Base-by-base conservation (phyloP, 1,140 invertebrate genomes). In the Trichonephila clavipes region DNA sequence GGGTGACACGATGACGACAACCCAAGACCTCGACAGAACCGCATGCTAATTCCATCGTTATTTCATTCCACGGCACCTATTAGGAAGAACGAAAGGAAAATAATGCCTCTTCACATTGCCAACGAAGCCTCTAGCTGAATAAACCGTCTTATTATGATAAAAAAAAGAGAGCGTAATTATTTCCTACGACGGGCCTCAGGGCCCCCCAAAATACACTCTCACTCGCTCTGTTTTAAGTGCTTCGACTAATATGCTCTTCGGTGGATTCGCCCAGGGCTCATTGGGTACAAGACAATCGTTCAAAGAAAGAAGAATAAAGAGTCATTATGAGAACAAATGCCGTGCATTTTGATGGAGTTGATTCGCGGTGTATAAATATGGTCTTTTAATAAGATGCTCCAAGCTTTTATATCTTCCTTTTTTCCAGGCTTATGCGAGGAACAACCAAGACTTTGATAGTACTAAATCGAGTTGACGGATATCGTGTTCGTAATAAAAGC, bases 141-240 rank as follows among this genome's bases (percentile, higher is more conserved):
- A 77, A 77, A 77, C 62, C 24, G 18, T 77, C 72, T 77, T 77
- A 77, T 77, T 77, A 77, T 19, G 16, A 64, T 19, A 64, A 62
- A 62, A 62, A 77, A 77, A 77, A 77, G 34, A 34, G 14, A 18
- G 24, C 72, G 72, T 77, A 77, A 77, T 77, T 77, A 77, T 77
- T 77, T 77, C 34, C 72, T 19, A 16, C 18, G 72, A 77, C 28
- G 28, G 72, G 34, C 72, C 72, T 28, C 34, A 10, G 72, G 72
- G 72, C 72, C 28, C 72, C 51, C 72, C 14, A 40, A 77, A 77
- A 77, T 34, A 77, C 16, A 34, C 72, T 7, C 69, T 8, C 28
- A 16, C 69, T 77, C 69, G 24, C 72, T 34, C 34, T 77, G 24
- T 40, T 64, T 40, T 77, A 77, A 77, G 72, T 77, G 72, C 34